Conservation (phyloP, 1,140 invertebrate species). For the Bombus sibiricus region DNA sequence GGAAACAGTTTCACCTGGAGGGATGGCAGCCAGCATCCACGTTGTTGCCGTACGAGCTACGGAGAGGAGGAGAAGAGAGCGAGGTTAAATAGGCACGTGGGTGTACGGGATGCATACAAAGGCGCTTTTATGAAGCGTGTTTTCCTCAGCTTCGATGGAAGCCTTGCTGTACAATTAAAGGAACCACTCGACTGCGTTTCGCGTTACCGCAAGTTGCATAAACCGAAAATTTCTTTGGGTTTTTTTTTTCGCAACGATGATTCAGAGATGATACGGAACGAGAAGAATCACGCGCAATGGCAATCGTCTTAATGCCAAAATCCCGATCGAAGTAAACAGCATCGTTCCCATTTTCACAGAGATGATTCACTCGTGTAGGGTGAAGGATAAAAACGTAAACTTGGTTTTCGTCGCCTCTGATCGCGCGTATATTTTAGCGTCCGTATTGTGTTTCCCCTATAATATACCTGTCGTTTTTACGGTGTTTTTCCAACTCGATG, state of each 20-base stretch:
- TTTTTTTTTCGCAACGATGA: constrained; percentile 10
- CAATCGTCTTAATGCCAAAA: too few species aligned
- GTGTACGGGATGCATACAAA: constrained; percentile 68
- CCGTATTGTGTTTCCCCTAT: constrained; percentile 19
- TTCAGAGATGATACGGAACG: background rate
- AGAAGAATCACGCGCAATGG: background rate
- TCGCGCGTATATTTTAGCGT: constrained; percentile 2
- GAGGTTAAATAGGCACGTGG: constrained; percentile 68
- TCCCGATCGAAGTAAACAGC: constrained; percentile 21
- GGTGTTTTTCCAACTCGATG: constrained; percentile 9
- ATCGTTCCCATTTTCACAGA: background rate
- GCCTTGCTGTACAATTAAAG: constrained; percentile 39
- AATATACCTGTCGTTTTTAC: constrained; percentile 36
- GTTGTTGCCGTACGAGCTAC: constrained; percentile 3
- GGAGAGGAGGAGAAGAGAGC: constrained; percentile 13
- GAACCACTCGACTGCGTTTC: constrained; percentile 21
- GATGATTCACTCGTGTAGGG: constrained; percentile 36
- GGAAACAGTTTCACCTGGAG: constrained; percentile 76
- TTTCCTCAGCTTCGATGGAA: constrained; percentile 58
- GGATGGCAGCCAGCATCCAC: constrained; percentile 62
- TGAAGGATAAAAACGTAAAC: background rate
- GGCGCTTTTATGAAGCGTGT: constrained; percentile 68
- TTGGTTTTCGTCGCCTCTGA: background rate
- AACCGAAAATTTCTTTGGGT: constrained; percentile 1
- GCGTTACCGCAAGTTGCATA: constrained; percentile 31